Evolutionary conservation across 2,888 invertebrate genomes (phyloP), one percentile per base, ranked within the genome.

Genomic region (Sarcophaga carnaria): DNA sequence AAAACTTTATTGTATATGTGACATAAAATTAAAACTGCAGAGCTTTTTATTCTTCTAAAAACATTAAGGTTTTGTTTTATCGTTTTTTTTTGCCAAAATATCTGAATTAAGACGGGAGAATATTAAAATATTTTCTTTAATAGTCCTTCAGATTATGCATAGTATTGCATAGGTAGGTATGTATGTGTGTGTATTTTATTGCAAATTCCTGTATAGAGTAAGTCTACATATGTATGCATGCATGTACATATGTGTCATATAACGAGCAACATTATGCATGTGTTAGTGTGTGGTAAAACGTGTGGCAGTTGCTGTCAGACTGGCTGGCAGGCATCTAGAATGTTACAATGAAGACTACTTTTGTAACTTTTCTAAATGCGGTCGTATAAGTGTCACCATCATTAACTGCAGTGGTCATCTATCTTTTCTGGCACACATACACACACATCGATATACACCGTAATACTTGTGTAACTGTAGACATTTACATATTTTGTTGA

Each of bases 321-420:
- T 45, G n/a, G 0, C 69, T 75, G 60, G 17, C 47, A 64, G 22
- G 27, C 72, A 54, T 54, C 54, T 12, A 14, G 54, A 14, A 54
- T 54, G 54, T 54, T 54, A 54, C 37, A 37, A 37, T 10, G 54
- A 47, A 64, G n/a, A 76, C 8, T 45, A 45, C 4, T 59, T 67
- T 81, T 82, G 63, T 71, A 6, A 54, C 8, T 67, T 64, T 20
- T 54, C 4, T 47, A 54, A 79, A 74, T 87, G 83, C 70, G 71
- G 86, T 78, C 64, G 60, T 59, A 60, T 72, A 80, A 81, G 70
- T 87, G 78, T 71, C 80, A 75, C 67, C 27, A 54, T 79, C 79
- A 85, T 80, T 80, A 80, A 80, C 60, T 85, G 85, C 83, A 83
- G 85, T 87, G 77, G 87, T 71, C 83, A 80, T 87, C 62, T 69